Percentiles rank a stretch among this genome's conserved stretches.
These are phyloP conservation scores for Amblyopsis hoosieri DNA, from an alignment of 2,797 vertebrate genomes.

Conservation along the genomic window DNA sequence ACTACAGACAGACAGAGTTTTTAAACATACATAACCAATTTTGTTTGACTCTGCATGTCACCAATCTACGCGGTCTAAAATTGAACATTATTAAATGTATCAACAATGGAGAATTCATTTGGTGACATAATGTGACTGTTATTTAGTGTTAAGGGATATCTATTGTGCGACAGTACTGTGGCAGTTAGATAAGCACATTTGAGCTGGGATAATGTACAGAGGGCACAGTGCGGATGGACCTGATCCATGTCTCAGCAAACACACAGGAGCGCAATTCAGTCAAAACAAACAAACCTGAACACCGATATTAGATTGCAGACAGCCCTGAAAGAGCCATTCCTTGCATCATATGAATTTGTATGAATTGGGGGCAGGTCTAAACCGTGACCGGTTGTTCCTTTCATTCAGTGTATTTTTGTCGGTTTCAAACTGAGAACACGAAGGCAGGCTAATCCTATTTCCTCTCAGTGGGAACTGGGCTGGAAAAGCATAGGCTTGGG, in stretches of 20 bases:
- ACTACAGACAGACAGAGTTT: too few species aligned
- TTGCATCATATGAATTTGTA: background rate
- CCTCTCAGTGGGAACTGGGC: background rate
- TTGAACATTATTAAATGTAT: too few species aligned
- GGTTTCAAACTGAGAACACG: conserved; percentile 3
- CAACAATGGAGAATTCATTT: too few species aligned
- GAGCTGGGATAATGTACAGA: too few species aligned
- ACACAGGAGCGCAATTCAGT: conserved; percentile 6
- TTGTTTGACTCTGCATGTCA: too few species aligned
- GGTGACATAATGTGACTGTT: too few species aligned
- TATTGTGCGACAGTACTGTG: too few species aligned
- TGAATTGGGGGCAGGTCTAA: conserved; percentile 3
- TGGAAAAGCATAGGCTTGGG: conserved; percentile 5
- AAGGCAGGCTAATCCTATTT: conserved; percentile 3
- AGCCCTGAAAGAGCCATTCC: conserved; percentile 2
- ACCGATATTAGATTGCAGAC: conserved; percentile 7
- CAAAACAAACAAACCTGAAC: background rate
- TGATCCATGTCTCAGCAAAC: conserved; percentile 40
- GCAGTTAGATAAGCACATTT: too few species aligned
- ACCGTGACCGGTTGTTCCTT: background rate
- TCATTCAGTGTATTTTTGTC: too few species aligned
- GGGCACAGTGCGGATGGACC: conserved; percentile 11
- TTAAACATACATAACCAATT: too few species aligned
- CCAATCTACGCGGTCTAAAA: too few species aligned
- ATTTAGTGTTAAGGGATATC: too few species aligned